Base-by-base conservation (phyloP, 2,888 invertebrate species). In the Perdita meconis region DNA sequence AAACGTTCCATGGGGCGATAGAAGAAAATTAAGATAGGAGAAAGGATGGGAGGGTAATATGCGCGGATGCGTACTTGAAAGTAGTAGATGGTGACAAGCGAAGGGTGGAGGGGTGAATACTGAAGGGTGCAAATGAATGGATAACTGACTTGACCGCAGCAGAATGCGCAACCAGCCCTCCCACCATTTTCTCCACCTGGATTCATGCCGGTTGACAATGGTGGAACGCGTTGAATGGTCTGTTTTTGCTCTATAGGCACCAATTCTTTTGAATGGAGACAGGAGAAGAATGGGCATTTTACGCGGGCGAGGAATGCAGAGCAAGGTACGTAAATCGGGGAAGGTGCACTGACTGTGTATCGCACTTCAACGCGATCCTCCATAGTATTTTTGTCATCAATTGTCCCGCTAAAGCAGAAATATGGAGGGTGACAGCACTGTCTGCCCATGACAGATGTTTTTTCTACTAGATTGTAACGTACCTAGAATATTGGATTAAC, bases 121-220 rank as follows among this genome's bases (percentile, higher is more conserved):
- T 86, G 85, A 86, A 86, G 89, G 87, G 84, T 85, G 89, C 84
- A 89, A 89, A 89, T 87, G 89, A 89, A 88, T 87, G 89, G 87
- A 86, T 83, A 87, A 86, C 84, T 85, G 86, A 88, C 81, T 85
- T 81, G 84, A 90, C 89, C 86, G 81, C 89, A 78, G 80, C 80
- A 81, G 82, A 87, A 86, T 84, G 86, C 85, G 86, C 85, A 71
- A 56, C 70, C 61, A 44, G 42, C 8, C 69, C 64, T 57, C 50
- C 69, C 59, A 51, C 61, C 57, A 68, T 63, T 65, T 75, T 73
- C 65, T 68, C 51, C 50, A 6, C 63, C 61, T 50, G 65, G 61
- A 71, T 51, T 64, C 65, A 59, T 53, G 64, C 60, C 64, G 19
- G 38, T 24, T 64, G 60, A 80, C 80, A 64, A 47, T 59, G 26